Conservation (phyloP, 1,140 invertebrate species). For the Leptinotarsa undecemlineata region DNA sequence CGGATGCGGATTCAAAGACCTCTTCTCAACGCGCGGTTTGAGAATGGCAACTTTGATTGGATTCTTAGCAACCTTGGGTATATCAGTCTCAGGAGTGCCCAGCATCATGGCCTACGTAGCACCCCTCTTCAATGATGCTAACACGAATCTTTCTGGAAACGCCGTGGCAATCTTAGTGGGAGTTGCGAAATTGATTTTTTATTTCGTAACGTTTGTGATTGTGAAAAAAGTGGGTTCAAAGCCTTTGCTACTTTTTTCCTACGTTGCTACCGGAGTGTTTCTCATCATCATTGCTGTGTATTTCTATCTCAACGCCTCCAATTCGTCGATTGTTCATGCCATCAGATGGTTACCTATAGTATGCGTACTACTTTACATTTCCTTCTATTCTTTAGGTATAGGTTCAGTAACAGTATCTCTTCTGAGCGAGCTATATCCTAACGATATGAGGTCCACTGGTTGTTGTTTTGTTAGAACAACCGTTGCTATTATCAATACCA, state of each 20-base stretch:
- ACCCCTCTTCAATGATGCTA: too few species aligned
- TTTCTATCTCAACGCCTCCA: conserved; percentile 12
- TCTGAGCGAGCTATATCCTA: conserved; percentile 80
- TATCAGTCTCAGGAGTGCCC: background rate
- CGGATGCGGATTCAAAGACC: too few species aligned
- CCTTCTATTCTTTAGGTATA: conserved; percentile 60
- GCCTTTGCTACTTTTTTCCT: too few species aligned
- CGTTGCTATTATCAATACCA: conserved; percentile 77
- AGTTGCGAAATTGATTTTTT: too few species aligned
- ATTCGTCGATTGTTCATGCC: background rate
- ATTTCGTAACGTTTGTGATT: too few species aligned
- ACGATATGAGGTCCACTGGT: conserved; percentile 73
- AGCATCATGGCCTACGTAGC: too few species aligned
- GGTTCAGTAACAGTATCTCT: conserved; percentile 84
- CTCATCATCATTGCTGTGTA: background rate
- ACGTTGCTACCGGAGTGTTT: too few species aligned
- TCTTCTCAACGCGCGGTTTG: background rate
- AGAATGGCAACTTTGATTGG: background rate
- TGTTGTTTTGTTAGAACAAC: conserved; percentile 68
- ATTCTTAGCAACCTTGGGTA: fast-evolving
- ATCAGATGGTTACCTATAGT: conserved; percentile 48
- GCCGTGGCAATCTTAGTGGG: too few species aligned
- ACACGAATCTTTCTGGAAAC: too few species aligned
- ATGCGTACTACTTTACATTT: conserved; percentile 44
- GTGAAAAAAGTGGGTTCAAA: too few species aligned